These are phyloP conservation scores for Cavia porcellus DNA, from an alignment of 2,113 vertebrate genomes.

Conservation along the genomic window DNA sequence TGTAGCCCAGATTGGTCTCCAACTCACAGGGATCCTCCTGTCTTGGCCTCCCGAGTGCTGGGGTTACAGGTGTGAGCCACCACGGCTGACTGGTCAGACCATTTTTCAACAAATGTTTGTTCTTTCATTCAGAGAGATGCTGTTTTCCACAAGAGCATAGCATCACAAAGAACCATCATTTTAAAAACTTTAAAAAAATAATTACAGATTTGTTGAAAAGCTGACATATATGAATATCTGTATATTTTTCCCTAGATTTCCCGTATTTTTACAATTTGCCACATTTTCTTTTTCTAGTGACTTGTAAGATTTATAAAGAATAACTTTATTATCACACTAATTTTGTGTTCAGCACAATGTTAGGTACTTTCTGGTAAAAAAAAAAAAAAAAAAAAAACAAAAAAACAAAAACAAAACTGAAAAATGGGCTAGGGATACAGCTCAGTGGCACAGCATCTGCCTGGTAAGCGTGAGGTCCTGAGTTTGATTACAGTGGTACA, in stretches of 20 bases:
- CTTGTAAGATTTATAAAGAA: neutral
- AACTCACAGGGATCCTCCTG: too few species aligned
- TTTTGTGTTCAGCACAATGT: neutral
- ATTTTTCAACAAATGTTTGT: slow-evolving; percentile 16
- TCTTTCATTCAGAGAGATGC: slow-evolving; percentile 5
- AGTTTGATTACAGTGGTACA: too few species aligned
- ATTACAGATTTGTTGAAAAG: slow-evolving; percentile 52
- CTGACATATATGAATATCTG: slow-evolving; percentile 40
- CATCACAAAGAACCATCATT: slow-evolving; percentile 12
- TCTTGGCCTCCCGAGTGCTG: too few species aligned
- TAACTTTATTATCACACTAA: neutral
- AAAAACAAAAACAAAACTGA: neutral
- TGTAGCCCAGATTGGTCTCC: too few species aligned
- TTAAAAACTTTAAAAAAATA: neutral
- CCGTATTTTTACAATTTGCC: slow-evolving; percentile 19
- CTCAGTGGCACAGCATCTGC: too few species aligned
- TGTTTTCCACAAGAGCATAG: neutral
- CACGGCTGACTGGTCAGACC: neutral
- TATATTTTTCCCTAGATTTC: neutral
- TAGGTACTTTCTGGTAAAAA: neutral
- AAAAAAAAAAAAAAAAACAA: too few species aligned
- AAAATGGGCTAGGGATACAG: neutral
- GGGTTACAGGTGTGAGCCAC: too few species aligned
- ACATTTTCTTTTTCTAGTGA: slow-evolving; percentile 1
- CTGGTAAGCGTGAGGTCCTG: too few species aligned